Base-by-base conservation (phyloP, 2,888 invertebrate species). In the Chorisops tibialis region DNA sequence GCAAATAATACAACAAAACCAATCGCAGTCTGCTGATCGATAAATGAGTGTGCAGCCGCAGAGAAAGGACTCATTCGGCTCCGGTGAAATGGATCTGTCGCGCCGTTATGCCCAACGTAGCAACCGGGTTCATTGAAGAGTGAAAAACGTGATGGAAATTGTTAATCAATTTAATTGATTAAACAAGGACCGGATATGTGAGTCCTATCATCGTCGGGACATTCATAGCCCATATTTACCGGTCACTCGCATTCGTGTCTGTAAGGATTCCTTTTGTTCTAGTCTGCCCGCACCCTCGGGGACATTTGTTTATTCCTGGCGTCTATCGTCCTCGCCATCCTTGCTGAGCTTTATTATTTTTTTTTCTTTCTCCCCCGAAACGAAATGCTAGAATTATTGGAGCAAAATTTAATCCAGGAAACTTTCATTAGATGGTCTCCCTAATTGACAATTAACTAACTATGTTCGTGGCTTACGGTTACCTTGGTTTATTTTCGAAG, bases 81-180 rank as follows among this genome's bases (percentile, higher is more conserved):
- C 5, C 30, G 30, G 9, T 30, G 30, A 30, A 30, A 30, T 30
- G 3, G 30, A 30, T 30, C 30, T 30, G 30, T 9, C 30, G 30
- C 30, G 30, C 30, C 30, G 9, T 30, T n/a, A n/a, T n/a, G n/a
- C 5, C 41, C 9, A 45, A 16, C 18, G 22, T 22, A 7, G 49
- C n/a, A 16, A 9, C 3, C 9, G 39, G 45, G 39, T 38, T 49
- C 37, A 41, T 6, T 52, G 19, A 24, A 59, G 51, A 16, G 30
- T 22, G 24, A 51, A 48, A 48, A 52, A 63, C 59, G 59, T 63
- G 63, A 52, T 56, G 43, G 52, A 63, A 54, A 63, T 52, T 63
- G 51, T 59, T 63, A 63, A 63, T 63, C 63, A 63, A 59, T 59
- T 63, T 63, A 63, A 63, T 63, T 63, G 59, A 63, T 63, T 63